A percentile compares a stretch with the other conserved stretches of the same genome.
phyloP scores from a whole-genome alignment of 2,888 invertebrate species.

The Cheilosia soror region DNA sequence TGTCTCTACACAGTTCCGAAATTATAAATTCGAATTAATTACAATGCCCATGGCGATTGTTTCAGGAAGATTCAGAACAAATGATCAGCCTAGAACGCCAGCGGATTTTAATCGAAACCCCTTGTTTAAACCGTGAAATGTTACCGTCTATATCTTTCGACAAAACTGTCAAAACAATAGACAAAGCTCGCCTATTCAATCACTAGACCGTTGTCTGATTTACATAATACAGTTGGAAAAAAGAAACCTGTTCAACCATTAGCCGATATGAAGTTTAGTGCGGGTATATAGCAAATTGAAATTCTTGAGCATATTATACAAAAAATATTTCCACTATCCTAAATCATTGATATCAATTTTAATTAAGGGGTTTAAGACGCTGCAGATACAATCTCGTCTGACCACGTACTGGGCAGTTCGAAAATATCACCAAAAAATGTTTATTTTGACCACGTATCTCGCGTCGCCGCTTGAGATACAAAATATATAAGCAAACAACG shows the following conservation, averaged over 20 bases:
- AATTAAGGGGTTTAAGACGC: constrained; percentile 45
- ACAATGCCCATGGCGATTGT: too few relatives aligned
- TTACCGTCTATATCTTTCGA: constrained; percentile 22
- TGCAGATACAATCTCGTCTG: constrained; percentile 48
- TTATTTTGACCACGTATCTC: constrained; percentile 56
- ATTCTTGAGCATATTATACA: constrained; percentile 2
- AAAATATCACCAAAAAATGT: constrained; percentile 36
- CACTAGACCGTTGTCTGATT: constrained; percentile 15
- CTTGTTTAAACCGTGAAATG: constrained; percentile 16
- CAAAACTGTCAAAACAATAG: constrained; percentile 47
- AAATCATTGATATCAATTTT: constrained; percentile 44
- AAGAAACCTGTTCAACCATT: constrained; percentile 2
- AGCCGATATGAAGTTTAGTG: constrained; percentile 11
- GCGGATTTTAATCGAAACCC: neutral
- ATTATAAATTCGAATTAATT: too few relatives aligned
- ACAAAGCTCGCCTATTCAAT: constrained; percentile 14
- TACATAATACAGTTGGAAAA: constrained; percentile 36
- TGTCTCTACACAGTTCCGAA: too few relatives aligned
- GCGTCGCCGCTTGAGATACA: constrained; percentile 14
- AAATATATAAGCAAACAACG: constrained; percentile 44
- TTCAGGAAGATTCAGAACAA: too few relatives aligned
- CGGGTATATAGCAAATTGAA: constrained; percentile 25
- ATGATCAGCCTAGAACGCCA: too few relatives aligned
- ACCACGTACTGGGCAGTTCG: constrained; percentile 32
- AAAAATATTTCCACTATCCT: neutral